Evolutionary conservation across 2,113 vertebrate species (phyloP).

Genomic region (Bothrops jararaca): DNA sequence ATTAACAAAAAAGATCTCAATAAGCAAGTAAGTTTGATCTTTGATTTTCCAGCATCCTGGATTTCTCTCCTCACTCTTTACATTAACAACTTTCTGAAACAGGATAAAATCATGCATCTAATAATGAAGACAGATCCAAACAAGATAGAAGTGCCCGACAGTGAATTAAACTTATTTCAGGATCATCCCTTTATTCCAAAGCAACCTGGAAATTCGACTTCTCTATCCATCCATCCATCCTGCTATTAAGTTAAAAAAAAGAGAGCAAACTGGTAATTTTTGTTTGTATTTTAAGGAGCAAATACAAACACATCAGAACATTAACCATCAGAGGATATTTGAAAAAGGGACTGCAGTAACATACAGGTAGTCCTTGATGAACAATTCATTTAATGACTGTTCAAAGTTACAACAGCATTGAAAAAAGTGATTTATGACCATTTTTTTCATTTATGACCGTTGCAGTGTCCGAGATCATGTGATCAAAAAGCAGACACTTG

Average conservation of each 20-base stretch:
- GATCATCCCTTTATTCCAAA: not conserved
- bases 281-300: not conserved
- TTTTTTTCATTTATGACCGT: not conserved
- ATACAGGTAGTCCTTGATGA: not conserved
- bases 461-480: not conserved
- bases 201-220: not conserved
- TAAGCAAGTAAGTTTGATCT: not conserved
- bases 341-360: not conserved
- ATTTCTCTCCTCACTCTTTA: not conserved
- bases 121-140: not conserved
- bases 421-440: not conserved
- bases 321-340: not conserved
- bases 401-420: not conserved
- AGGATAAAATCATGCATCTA: not conserved
- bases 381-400: not conserved
- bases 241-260: no score
- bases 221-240: not conserved
- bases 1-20: not conserved
- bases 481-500: not conserved
- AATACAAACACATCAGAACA: not conserved
- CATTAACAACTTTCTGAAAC: not conserved
- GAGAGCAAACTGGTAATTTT: not conserved
- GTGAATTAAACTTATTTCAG: not conserved
- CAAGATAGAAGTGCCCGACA: not conserved
- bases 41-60: not conserved